Percentiles rank a stretch among this genome's conserved stretches.
phyloP scores from a whole-genome alignment of 2,797 vertebrate genomes.

The Hephaestus fuliginosus region DNA sequence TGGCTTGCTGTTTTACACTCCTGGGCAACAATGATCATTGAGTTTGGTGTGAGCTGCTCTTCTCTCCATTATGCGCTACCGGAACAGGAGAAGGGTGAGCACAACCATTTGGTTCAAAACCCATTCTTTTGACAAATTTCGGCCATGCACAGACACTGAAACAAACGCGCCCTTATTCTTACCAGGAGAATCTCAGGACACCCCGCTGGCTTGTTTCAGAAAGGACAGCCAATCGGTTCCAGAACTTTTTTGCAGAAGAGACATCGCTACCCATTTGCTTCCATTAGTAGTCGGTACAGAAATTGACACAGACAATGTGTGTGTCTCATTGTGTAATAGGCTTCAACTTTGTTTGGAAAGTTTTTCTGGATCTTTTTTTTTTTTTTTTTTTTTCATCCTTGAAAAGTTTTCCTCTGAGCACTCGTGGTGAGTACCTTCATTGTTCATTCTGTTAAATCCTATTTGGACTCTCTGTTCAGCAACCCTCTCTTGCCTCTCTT shows the following conservation, averaged over 20 bases:
- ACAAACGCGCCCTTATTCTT: slow-evolving; percentile 25
- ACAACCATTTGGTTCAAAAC: slow-evolving; percentile 20
- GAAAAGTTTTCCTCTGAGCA: slow-evolving; percentile 22
- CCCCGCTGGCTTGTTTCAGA: slow-evolving; percentile 31
- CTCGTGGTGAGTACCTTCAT: slow-evolving; percentile 30
- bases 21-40: slow-evolving; percentile 10
- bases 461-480: slow-evolving; percentile 25
- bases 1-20: not conserved
- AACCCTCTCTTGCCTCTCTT: slow-evolving; percentile 9
- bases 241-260: slow-evolving; percentile 4
- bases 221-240: slow-evolving; percentile 9
- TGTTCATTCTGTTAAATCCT: slow-evolving; percentile 40
- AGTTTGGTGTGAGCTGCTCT: not conserved
- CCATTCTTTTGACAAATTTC: slow-evolving; percentile 12
- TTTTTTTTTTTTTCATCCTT: slow-evolving; percentile 17
- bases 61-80: not conserved
- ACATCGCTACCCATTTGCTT: slow-evolving; percentile 12
- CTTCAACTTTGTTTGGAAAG: slow-evolving; percentile 45
- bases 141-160: slow-evolving; percentile 3
- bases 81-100: slow-evolving; percentile 10
- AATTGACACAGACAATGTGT: slow-evolving; percentile 5
- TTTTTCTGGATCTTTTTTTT: slow-evolving; percentile 24
- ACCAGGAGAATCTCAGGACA: slow-evolving; percentile 20
- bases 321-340: slow-evolving; percentile 24
- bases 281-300: slow-evolving; percentile 19